phyloP scores from a whole-genome alignment of 2,888 invertebrate species.

The Aphrophora alni region DNA sequence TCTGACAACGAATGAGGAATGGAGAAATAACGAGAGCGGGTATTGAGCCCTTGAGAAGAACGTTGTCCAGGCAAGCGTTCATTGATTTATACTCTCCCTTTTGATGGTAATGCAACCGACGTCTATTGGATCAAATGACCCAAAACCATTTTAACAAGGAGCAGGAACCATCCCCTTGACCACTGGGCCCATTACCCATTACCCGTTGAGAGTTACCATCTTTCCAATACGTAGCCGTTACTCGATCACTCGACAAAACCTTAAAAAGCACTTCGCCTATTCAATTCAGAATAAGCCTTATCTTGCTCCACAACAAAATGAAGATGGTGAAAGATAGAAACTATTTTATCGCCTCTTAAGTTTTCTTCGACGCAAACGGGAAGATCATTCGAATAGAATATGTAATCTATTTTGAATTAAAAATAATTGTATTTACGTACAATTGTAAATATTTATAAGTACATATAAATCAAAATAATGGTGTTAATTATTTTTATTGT shows the following conservation, averaged over 20 bases:
- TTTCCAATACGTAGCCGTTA: neutral
- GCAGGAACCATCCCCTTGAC: conserved; percentile 20
- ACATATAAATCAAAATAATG: too few relatives aligned
- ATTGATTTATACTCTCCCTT: conserved; percentile 34
- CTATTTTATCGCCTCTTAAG: neutral
- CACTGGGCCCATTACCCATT: conserved; percentile 27
- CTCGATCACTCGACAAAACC: neutral
- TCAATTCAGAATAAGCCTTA: neutral
- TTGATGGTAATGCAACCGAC: conserved; percentile 28
- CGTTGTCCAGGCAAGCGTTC: conserved; percentile 21
- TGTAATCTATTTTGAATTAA: too few relatives aligned
- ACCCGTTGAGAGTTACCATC: neutral
- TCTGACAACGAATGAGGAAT: too few relatives aligned
- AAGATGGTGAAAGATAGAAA: neutral
- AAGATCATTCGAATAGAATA: too few relatives aligned
- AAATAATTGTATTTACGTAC: too few relatives aligned
- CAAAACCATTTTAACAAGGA: conserved; percentile 49
- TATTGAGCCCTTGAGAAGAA: neutral
- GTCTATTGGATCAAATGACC: conserved; percentile 48
- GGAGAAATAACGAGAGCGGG: neutral
- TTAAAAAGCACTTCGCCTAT: neutral
- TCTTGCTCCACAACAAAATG: too few relatives aligned
- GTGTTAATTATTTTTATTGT: too few relatives aligned
- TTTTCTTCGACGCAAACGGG: neutral
- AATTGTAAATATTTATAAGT: too few relatives aligned